Percentiles rank a stretch among this genome's conserved stretches.
phyloP scores from a whole-genome alignment of 2,797 vertebrate genomes.

The Mustela erminea region DNA sequence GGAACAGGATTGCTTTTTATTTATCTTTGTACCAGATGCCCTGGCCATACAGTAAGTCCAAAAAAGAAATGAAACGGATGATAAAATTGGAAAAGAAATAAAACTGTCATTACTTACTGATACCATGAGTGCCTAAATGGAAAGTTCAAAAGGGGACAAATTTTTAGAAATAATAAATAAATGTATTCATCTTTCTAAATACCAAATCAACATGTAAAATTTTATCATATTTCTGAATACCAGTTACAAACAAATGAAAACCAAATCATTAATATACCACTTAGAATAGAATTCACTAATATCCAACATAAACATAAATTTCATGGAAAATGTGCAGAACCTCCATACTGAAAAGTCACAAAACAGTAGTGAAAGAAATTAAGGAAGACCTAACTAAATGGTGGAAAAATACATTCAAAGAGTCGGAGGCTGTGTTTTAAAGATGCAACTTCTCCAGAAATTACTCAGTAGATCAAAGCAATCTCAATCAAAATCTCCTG shows the following conservation, averaged over 20 bases:
- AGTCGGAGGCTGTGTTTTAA: background rate
- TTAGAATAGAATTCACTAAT: background rate
- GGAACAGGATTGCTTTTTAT: background rate
- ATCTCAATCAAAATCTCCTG: background rate
- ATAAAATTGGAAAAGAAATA: background rate
- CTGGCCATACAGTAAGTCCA: background rate
- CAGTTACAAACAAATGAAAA: background rate
- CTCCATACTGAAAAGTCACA: background rate
- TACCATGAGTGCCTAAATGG: background rate
- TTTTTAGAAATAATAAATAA: background rate
- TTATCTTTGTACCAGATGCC: background rate
- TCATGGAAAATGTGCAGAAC: background rate
- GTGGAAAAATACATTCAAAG: background rate
- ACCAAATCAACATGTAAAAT: background rate
- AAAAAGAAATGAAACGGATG: background rate
- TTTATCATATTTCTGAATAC: background rate
- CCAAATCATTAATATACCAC: background rate
- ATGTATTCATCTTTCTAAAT: background rate
- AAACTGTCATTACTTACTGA: background rate
- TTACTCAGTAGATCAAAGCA: background rate
- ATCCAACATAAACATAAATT: background rate
- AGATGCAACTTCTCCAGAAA: background rate
- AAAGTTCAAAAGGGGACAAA: background rate
- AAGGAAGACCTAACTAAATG: background rate
- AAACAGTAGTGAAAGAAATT: background rate